Evolutionary conservation across 2,888 invertebrate species (phyloP), one percentile per base, ranked within the genome.

Genomic region (Thymelicus lineola): DNA sequence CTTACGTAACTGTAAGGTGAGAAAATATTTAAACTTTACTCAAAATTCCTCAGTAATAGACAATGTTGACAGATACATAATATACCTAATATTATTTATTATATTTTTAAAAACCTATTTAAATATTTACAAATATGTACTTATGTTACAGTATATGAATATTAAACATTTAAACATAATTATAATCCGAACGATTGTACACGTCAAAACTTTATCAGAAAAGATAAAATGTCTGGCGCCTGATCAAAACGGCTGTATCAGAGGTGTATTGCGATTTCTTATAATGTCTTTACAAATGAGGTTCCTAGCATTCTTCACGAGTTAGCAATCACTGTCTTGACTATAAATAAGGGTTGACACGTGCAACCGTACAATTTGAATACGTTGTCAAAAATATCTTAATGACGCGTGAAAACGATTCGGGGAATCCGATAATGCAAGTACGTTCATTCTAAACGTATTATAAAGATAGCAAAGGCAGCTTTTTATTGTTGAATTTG

Each of bases 381-480:
- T 6, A 57, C 57, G 35, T 57, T 57, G 57, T 36, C 57, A 36
- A 35, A 57, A 36, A 57, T 36, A 36, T 61, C 61, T 5, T 46
- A 45, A 28, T 61, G 46, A 35, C 61, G 61, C 46, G 46, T n/a
- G 46, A 36, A n/a, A 48, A 46, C 17, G 7, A 46, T 61, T 61
- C 61, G 61, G 28, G 46, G 61, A 61, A 61, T 45, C 28, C 28
- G 14, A 61, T 48, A 53, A 53, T 53, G 48, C 10, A 15, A 15
- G 48, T 55, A 28, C 55, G 55, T 55, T 28, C 55, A 55, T 12
- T 55, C 17, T 7, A 50, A 50, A 55, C 12, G 28, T 55, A 20
- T 55, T 55, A 55, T 55, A 12, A 55, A 55, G 28, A 55, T 2
- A 28, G 55, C 55, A 35, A 55, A 20, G 12, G 3, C 15, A 28